A percentile compares a stretch with the other conserved stretches of the same genome.
phyloP scores from a whole-genome alignment of 2,888 invertebrate species.

The Diarsia rubi region DNA sequence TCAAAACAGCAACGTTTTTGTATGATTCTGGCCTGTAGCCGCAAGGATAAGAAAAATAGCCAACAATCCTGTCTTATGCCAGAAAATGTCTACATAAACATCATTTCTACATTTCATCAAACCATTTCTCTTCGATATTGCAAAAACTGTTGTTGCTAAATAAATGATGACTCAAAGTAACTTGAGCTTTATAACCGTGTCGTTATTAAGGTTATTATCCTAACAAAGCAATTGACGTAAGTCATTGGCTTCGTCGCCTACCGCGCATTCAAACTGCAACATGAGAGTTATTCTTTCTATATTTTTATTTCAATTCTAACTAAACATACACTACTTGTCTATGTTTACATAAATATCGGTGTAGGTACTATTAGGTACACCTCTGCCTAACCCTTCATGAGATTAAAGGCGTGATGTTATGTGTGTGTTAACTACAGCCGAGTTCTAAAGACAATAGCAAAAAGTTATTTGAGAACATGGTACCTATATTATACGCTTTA shows the following conservation, averaged over 20 bases:
- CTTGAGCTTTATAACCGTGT: slow-evolving; percentile 54
- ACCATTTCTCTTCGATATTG: slow-evolving; percentile 13
- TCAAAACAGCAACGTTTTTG: neutral
- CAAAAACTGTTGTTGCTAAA: slow-evolving; percentile 42
- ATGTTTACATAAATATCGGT: neutral
- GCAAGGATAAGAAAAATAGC: slow-evolving; percentile 10
- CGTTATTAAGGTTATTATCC: slow-evolving; percentile 53
- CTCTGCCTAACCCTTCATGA: too few species aligned
- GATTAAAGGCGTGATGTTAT: too few species aligned
- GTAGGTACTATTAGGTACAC: too few species aligned
- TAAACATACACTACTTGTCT: neutral
- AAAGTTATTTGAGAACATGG: neutral
- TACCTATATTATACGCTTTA: neutral
- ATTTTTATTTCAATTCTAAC: slow-evolving; percentile 6
- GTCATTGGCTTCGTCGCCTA: slow-evolving; percentile 52
- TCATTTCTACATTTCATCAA: neutral
- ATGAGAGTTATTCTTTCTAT: slow-evolving; percentile 13
- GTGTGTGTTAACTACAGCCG: too few species aligned
- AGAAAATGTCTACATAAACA: slow-evolving; percentile 8
- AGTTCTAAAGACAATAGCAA: neutral
- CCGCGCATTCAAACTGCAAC: slow-evolving; percentile 35
- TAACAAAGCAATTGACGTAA: slow-evolving; percentile 56
- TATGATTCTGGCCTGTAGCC: neutral
- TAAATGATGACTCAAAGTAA: slow-evolving; percentile 59
- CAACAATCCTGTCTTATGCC: slow-evolving; percentile 2